A percentile compares a stretch with the other conserved stretches of the same genome.
Evolutionary conservation across 2,797 vertebrate genomes (phyloP).

Genomic region (Sternotherus odoratus): DNA sequence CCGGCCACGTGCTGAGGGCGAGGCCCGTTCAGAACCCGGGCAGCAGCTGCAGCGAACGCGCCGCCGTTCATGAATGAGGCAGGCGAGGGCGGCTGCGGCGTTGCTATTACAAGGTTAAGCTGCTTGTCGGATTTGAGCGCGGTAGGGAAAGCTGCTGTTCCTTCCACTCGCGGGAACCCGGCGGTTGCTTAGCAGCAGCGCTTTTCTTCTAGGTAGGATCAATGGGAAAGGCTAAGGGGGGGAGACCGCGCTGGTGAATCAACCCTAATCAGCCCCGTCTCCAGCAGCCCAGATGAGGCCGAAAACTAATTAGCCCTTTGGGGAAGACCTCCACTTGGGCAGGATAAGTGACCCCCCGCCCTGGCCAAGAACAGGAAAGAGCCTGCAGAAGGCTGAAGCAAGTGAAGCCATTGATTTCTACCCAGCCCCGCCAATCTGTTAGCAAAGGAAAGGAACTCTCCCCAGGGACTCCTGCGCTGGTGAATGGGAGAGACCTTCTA

Average conservation of each 20-base stretch:
- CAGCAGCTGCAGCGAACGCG: background rate
- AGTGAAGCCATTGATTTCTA: background rate
- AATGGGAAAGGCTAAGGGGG: background rate
- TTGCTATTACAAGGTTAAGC: background rate
- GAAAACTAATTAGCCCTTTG: background rate
- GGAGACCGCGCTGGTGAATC: background rate
- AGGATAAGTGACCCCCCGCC: background rate
- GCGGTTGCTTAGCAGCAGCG: constrained; percentile 71
- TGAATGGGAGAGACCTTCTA: background rate
- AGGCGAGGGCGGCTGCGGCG: rapidly evolving
- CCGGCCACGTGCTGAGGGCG: background rate
- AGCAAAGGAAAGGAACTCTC: background rate
- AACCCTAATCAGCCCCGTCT: background rate
- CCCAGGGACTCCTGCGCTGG: background rate
- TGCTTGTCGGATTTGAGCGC: background rate
- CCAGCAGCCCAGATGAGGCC: background rate
- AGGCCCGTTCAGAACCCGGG: background rate
- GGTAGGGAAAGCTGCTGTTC: constrained; percentile 23
- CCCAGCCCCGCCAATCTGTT: background rate
- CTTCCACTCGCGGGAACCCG: constrained; percentile 11
- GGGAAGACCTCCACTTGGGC: background rate
- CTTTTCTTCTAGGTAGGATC: background rate
- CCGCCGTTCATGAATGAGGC: background rate
- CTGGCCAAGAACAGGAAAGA: background rate
- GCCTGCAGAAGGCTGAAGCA: background rate